Base-by-base conservation (phyloP, 2,888 invertebrate genomes). In the Pammene fasciana region DNA sequence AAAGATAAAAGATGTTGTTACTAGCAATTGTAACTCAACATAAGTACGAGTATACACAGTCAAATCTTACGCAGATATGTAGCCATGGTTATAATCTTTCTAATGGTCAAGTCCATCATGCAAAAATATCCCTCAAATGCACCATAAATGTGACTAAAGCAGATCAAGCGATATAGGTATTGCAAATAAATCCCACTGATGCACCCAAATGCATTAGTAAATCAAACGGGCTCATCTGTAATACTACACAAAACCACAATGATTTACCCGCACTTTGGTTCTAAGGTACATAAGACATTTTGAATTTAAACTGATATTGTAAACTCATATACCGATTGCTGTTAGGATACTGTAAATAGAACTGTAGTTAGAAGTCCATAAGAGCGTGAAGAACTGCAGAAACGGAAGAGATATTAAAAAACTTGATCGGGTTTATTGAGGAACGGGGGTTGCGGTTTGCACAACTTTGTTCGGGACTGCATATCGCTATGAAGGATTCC, bases 151-250 rank as follows among this genome's bases (percentile, higher is more conserved):
- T 54, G 34, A 26, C n/a, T 46, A 60, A 36, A 60, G n/a, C 54
- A n/a, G 16, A 36, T 62, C 56, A 50, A 56, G 50, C 67, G 52
- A 59, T 60, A 60, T 52, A 34, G 55, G 38, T 38, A 50, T 56
- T 56, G 55, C 55, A 56, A 61, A 68, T 62, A 68, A 36, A 48
- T 56, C 34, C 62, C 34, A 62, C 56, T 62, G 55, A 62, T 55
- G 48, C 61, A 61, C 55, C 34, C 65, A 60, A 72, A 68, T 34
- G 70, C 78, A 78, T 78, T 77, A 76, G 78, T 75, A 73, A 76
- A 78, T 78, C 75, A 74, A 77, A 76, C 70, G 71, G n/a, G 71
- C 71, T 36, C 38, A 48, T 48, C 50, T 61, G 61, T 61, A 48
- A 16, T 26, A 34, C 48, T 46, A 11, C 7, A 34, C 60, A 16